Conservation (phyloP, 2,888 invertebrate species). For the Zygothrica quintamaculata region DNA sequence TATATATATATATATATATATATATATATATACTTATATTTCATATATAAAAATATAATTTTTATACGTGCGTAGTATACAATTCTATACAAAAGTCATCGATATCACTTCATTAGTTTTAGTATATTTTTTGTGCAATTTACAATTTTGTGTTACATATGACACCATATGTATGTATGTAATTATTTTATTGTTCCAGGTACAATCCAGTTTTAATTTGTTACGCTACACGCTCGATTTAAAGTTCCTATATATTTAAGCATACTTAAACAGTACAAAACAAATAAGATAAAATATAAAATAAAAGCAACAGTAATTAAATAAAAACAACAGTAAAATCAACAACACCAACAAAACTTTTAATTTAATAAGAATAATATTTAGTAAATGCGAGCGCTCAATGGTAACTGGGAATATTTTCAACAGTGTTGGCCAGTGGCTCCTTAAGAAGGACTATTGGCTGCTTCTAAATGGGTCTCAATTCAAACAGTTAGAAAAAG, state of each 20-base stretch:
- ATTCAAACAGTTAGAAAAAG: no score
- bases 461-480: no score
- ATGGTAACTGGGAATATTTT: no score
- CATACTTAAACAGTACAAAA: conserved; percentile 68
- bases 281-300: conserved; percentile 22
- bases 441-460: no score
- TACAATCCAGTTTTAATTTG: conserved; percentile 49
- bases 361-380: no score
- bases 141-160: neutral
- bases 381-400: no score
- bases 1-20: neutral
- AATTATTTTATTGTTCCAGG: conserved; percentile 32
- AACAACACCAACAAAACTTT: no score
- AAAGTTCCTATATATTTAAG: conserved; percentile 75
- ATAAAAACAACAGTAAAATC: conserved; percentile 16
- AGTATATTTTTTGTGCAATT: neutral
- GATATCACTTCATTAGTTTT: no score
- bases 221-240: conserved; percentile 52
- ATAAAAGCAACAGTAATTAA: conserved; percentile 10
- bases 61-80: no score
- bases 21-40: conserved; percentile 7
- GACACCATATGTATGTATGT: neutral
- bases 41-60: no score
- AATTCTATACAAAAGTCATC: no score
- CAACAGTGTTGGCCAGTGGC: no score